Evolutionary conservation across 2,113 vertebrate species (phyloP).

Genomic region (Phoxinus phoxinus): DNA sequence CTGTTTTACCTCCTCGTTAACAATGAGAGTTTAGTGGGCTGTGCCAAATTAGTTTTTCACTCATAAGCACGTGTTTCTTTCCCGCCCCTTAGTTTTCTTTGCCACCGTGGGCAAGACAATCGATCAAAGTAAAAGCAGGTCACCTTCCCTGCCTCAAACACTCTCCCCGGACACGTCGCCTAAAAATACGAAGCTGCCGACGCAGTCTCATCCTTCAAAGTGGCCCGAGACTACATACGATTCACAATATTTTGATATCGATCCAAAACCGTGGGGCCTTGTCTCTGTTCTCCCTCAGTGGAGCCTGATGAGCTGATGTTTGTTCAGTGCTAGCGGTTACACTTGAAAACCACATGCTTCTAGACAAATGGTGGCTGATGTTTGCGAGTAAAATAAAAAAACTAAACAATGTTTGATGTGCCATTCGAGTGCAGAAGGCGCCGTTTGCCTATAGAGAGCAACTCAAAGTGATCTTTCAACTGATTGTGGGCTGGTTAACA

Average conservation of each 20-base stretch:
- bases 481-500: not conserved
- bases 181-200: slow-evolving; percentile 75
- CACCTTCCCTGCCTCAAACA: slow-evolving; percentile 61
- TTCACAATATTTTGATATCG: not conserved
- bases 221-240: slow-evolving; percentile 57
- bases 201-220: slow-evolving; percentile 71
- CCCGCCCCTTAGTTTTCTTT: slow-evolving; percentile 38
- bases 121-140: slow-evolving; percentile 72
- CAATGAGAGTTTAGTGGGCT: slow-evolving; percentile 60
- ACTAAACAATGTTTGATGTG: not conserved
- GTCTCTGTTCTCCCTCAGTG: not conserved
- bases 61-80: slow-evolving; percentile 2
- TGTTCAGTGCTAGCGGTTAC: not conserved
- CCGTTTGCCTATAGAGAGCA: slow-evolving; percentile 18
- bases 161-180: slow-evolving; percentile 70
- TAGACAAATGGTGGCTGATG: not conserved
- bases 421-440: not conserved
- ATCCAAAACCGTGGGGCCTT: not conserved
- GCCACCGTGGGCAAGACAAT: slow-evolving; percentile 64
- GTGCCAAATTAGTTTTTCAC: slow-evolving; percentile 71
- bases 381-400: not conserved
- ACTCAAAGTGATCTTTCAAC: not conserved
- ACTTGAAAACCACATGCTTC: not conserved
- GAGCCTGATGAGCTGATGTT: not conserved
- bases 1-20: slow-evolving; percentile 58